A percentile compares a stretch with the other conserved stretches of the same genome.
These are phyloP conservation scores for Catamblyrhynchus diadema DNA, from an alignment of 2,797 vertebrate genomes.

Conservation along the genomic window DNA sequence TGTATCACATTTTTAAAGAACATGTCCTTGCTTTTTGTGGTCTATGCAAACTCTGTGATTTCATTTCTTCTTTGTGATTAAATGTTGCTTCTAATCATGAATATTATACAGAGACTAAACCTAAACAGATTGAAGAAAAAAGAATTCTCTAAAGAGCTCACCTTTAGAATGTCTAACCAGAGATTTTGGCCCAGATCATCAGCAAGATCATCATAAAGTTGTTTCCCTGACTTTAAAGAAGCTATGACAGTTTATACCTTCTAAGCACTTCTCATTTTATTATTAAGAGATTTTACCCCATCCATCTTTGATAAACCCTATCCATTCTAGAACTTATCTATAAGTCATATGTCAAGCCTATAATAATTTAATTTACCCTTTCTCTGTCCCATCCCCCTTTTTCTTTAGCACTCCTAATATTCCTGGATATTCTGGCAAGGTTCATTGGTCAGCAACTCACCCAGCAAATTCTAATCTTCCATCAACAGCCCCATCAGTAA, in stretches of 20 bases:
- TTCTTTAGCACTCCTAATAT: constrained; percentile 76
- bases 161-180: neutral
- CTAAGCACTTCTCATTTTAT: neutral
- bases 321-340: neutral
- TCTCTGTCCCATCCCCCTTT: neutral
- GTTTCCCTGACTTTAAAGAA: neutral
- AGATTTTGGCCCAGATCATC: neutral
- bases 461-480: constrained; percentile 72
- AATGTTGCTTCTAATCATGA: neutral
- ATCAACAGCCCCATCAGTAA: constrained; percentile 47
- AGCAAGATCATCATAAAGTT: neutral
- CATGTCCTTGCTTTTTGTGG: neutral
- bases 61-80: neutral
- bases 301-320: neutral
- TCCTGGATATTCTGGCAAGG: constrained; percentile 80
- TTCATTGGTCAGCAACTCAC: constrained; percentile 72
- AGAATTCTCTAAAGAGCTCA: neutral
- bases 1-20: neutral
- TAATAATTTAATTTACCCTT: constrained; percentile 26
- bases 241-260: neutral
- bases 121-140: neutral
- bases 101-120: neutral
- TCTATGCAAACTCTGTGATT: neutral
- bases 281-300: neutral
- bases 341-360: constrained; percentile 22